Conservation (phyloP, 2,113 vertebrate genomes). For the Abramis brama region DNA sequence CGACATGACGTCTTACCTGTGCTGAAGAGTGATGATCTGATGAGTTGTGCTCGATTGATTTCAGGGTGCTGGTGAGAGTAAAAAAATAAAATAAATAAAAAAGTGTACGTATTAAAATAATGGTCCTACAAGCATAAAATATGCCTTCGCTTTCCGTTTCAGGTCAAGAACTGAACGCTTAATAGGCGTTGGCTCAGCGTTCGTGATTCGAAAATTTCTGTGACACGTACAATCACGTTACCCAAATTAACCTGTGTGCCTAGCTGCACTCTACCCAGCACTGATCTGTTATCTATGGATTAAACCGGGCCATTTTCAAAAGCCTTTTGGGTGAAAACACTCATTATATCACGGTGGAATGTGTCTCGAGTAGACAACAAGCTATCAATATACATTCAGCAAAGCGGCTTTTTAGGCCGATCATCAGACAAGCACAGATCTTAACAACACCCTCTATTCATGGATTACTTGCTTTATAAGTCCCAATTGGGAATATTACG, state of each 20-base stretch:
- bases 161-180: neutral
- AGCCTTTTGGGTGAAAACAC: constrained; percentile 23
- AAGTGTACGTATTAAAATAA: neutral
- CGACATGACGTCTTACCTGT: constrained; percentile 73
- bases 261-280: neutral
- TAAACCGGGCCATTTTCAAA: constrained; percentile 14
- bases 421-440: constrained; percentile 23
- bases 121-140: too few relatives aligned
- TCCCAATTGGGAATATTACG: constrained; percentile 44
- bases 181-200: neutral
- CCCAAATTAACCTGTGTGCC: constrained; percentile 9
- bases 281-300: constrained; percentile 26
- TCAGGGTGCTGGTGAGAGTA: constrained; percentile 80
- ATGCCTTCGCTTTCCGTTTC: neutral
- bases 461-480: constrained; percentile 33
- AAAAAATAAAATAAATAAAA: neutral
- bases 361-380: constrained; percentile 38
- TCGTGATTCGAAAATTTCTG: constrained; percentile 14
- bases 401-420: constrained; percentile 7
- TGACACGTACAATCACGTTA: constrained; percentile 22
- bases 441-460: constrained; percentile 46
- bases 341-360: constrained; percentile 54
- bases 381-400: constrained; percentile 48
- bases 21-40: constrained; percentile 79
- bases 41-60: constrained; percentile 84